Conservation (phyloP, 2,113 vertebrate species). For the Caretta caretta region DNA sequence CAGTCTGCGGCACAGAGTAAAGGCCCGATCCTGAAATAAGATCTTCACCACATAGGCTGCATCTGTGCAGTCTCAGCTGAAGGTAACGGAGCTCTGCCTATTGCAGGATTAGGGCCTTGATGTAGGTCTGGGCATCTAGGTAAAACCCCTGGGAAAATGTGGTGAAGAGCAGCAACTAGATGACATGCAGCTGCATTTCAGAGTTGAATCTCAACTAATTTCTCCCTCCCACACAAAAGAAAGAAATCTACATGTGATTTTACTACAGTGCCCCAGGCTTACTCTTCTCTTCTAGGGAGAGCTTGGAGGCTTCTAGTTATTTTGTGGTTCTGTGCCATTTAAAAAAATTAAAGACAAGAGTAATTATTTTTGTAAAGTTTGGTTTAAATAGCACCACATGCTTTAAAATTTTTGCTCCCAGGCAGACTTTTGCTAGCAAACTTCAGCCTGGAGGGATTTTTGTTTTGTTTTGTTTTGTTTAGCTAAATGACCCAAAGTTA, state of each 20-base stretch:
- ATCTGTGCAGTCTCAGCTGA: neutral
- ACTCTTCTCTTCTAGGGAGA: neutral
- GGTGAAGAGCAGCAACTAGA: neutral
- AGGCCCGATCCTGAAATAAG: rapidly evolving
- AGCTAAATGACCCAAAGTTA: neutral
- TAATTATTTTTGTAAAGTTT: neutral
- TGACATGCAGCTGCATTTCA: neutral
- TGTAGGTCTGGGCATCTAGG: no score
- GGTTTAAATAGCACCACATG: neutral
- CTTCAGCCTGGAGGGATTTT: rapidly evolving
- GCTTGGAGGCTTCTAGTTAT: rapidly evolving
- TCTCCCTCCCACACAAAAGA: neutral
- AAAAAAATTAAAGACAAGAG: neutral
- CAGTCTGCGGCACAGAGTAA: rapidly evolving
- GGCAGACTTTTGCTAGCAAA: neutral
- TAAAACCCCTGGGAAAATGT: neutral
- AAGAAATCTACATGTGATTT: rapidly evolving
- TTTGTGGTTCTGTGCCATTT: neutral
- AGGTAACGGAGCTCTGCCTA: neutral
- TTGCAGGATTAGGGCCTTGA: neutral
- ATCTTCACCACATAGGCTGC: neutral
- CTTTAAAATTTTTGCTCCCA: neutral
- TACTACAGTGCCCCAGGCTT: neutral
- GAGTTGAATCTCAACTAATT: neutral
- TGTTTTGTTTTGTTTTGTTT: neutral